Conservation (phyloP, 2,113 vertebrate genomes). For the Rhea pennata region DNA sequence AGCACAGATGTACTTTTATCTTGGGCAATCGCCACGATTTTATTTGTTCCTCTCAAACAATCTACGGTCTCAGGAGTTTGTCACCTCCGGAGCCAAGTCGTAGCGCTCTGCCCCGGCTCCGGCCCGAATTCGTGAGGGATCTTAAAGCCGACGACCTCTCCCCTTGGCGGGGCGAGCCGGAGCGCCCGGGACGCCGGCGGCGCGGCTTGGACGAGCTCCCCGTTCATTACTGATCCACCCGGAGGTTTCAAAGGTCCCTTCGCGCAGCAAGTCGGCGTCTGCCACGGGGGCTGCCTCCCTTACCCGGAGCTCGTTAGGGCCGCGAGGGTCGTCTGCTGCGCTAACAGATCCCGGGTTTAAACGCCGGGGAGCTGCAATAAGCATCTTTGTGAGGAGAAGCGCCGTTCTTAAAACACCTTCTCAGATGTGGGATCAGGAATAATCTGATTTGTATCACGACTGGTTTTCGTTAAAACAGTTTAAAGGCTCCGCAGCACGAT, state of each 20-base stretch:
- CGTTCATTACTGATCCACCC: fast-evolving
- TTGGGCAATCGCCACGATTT: fast-evolving
- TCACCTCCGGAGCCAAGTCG: neutral
- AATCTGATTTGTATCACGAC: too few species aligned
- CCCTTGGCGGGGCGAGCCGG: fast-evolving
- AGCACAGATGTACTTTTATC: neutral
- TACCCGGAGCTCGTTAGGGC: neutral
- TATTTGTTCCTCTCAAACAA: neutral
- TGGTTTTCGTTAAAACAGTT: fast-evolving
- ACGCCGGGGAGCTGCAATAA: fast-evolving
- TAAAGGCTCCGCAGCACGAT: fast-evolving
- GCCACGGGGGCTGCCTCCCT: neutral
- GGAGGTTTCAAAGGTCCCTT: neutral
- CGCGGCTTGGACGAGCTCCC: fast-evolving
- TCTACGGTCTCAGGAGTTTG: fast-evolving
- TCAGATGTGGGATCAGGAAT: fast-evolving
- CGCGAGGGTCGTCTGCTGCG: neutral
- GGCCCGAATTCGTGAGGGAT: fast-evolving
- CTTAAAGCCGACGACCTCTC: neutral
- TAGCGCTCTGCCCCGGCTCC: fast-evolving
- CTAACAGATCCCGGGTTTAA: neutral
- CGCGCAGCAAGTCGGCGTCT: fast-evolving
- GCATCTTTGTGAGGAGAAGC: fast-evolving
- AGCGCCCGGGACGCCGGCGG: fast-evolving
- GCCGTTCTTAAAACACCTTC: fast-evolving